phyloP scores from a whole-genome alignment of 2,888 invertebrate species.

The Brachyopa scutellaris region DNA sequence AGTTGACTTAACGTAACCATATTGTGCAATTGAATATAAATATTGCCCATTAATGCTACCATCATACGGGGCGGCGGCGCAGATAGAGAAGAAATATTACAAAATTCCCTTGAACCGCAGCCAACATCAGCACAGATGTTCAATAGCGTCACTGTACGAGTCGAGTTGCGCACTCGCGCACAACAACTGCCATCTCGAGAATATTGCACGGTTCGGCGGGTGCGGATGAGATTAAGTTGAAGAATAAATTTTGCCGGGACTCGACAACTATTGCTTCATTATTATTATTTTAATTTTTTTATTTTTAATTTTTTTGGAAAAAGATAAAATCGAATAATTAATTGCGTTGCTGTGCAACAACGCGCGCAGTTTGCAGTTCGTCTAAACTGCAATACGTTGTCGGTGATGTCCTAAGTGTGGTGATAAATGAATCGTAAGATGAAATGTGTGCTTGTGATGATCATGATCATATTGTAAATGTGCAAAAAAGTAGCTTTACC shows the following conservation, averaged over 20 bases:
- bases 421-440: too few species aligned
- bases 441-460: too few species aligned
- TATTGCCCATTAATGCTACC: constrained; percentile 62
- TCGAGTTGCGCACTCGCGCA: constrained; percentile 39
- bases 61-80: too few species aligned
- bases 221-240: constrained; percentile 37
- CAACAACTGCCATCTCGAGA: constrained; percentile 23
- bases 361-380: neutral
- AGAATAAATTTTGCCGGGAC: constrained; percentile 48
- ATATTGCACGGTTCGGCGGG: constrained; percentile 27
- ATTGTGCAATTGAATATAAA: constrained; percentile 64
- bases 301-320: neutral
- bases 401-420: neutral
- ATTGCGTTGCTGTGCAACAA: neutral
- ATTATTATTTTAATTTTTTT: neutral
- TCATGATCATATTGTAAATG: too few species aligned
- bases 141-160: constrained; percentile 36
- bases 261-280: constrained; percentile 41
- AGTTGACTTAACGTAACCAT: constrained; percentile 44
- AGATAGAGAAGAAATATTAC: constrained; percentile 58
- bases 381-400: neutral
- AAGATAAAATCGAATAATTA: constrained; percentile 18
- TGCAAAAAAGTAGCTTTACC: too few species aligned
- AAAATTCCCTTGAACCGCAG: constrained; percentile 58
- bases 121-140: constrained; percentile 68